These are phyloP conservation scores for Oryzias curvinotus DNA, from an alignment of 2,113 vertebrate species.

Conservation along the genomic window DNA sequence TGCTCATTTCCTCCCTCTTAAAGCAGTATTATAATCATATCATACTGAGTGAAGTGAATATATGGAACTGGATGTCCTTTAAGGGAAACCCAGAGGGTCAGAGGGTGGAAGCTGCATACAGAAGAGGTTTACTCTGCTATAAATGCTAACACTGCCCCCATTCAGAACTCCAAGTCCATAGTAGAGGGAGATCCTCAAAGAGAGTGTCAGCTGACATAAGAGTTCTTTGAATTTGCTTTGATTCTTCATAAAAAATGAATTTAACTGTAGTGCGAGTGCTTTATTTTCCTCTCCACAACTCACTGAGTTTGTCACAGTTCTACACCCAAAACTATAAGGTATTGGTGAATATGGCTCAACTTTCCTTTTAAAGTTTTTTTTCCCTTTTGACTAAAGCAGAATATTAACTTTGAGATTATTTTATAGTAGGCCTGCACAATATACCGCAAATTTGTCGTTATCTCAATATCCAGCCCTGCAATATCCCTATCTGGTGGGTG, in stretches of 20 bases:
- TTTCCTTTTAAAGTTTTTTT: no score
- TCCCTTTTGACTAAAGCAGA: no score
- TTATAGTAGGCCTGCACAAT: no score
- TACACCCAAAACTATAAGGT: background rate
- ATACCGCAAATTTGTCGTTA: no score
- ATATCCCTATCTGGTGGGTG: no score
- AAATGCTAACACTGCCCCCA: slow-evolving; percentile 43
- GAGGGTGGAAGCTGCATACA: slow-evolving; percentile 53
- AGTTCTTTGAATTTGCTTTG: slow-evolving; percentile 10
- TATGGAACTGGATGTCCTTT: slow-evolving; percentile 50
- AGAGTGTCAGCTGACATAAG: slow-evolving; percentile 18
- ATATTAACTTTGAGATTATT: no score
- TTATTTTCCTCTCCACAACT: no score
- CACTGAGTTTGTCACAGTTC: background rate
- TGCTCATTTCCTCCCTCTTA: slow-evolving; percentile 5
- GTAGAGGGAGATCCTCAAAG: slow-evolving; percentile 21
- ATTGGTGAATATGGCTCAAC: background rate
- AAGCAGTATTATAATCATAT: slow-evolving; percentile 32
- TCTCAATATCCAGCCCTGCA: no score
- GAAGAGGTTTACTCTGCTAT: slow-evolving; percentile 48
- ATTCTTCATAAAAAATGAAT: no score
- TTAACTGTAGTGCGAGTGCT: no score
- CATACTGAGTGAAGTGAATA: slow-evolving; percentile 30
- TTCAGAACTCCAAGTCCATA: slow-evolving; percentile 44
- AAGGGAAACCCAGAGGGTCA: slow-evolving; percentile 45